Conservation (phyloP, 1,140 invertebrate species). For the Apis cerana region DNA sequence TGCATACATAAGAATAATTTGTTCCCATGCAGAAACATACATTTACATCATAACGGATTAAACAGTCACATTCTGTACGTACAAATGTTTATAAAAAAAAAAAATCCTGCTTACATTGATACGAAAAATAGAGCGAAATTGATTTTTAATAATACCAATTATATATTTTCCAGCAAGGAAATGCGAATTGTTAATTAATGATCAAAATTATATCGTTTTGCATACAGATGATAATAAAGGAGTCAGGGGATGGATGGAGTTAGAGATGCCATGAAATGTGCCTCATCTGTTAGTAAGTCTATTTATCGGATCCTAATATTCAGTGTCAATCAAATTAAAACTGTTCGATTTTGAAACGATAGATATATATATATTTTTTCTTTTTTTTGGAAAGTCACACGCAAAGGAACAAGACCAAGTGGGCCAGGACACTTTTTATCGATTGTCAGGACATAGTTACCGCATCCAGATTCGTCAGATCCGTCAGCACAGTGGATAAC, state of each 20-base stretch:
- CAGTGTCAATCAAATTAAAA: too few relatives aligned
- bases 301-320: not conserved
- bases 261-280: not conserved
- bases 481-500: conserved; percentile 86
- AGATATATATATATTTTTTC: not conserved
- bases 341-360: not conserved
- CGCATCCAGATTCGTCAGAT: conserved; percentile 86
- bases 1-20: not conserved
- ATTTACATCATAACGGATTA: not conserved
- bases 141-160: not conserved
- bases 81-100: not conserved
- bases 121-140: not conserved
- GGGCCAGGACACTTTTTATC: conserved; percentile 42
- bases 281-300: not conserved
- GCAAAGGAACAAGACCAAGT: conserved; percentile 9
- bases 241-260: not conserved
- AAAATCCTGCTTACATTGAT: not conserved
- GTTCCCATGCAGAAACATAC: not conserved
- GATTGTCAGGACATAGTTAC: conserved; percentile 61
- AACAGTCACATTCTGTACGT: not conserved
- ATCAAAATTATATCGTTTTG: not conserved
- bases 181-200: conserved; percentile 23
- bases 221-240: not conserved
- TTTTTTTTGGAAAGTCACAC: not conserved
- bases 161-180: not conserved